Base-by-base conservation (phyloP, 2,888 invertebrate genomes). In the Tribolium freemani region DNA sequence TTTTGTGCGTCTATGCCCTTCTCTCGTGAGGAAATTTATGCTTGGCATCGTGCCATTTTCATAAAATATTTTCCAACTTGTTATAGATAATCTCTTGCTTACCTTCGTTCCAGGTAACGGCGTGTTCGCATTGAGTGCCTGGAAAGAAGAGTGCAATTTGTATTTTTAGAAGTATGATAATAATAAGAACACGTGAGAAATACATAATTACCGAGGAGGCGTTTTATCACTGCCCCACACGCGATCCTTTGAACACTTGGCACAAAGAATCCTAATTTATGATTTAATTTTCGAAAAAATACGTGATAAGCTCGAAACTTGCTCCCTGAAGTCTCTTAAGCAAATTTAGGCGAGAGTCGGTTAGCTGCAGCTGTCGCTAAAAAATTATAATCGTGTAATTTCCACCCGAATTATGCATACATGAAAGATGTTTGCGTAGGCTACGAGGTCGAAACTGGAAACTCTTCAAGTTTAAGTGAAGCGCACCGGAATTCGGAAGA, bases 351-450 rank as follows among this genome's bases (percentile, higher is more conserved):
- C 26, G 4, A 26, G 21, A 21, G 26, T 26, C 26, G 26, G 26
- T 26, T 26, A 26, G 26, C 26, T 26, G 54, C 66, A 66, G 10
- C 44, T 58, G 58, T 16, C 16, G 44, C n/a, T 31, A 38, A 58
- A 38, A 58, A 58, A 13, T 58, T 44, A 11, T 38, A 58, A 58
- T 44, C 13, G 11, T 16, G 64, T 13, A 69, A 53, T 51, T 69
- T 69, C 46, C 48, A 68, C 26, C 10, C 26, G 61, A 71, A 72
- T 72, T 67, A 68, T 72, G 60, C 71, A 71, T 67, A 60, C 67
- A 58, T 67, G 71, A 67, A 58, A 13, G 26, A 50, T 46, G 71
- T 66, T 66, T 66, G 44, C 60, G 66, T 57, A 71, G 45, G 50
- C 45, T 26, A 51, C 44, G 57, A 38, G 64, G 45, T 1, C 8